Percentiles rank a stretch among this genome's conserved stretches.
Conservation (phyloP, 2,888 invertebrate genomes). For the Pocota personata region DNA sequence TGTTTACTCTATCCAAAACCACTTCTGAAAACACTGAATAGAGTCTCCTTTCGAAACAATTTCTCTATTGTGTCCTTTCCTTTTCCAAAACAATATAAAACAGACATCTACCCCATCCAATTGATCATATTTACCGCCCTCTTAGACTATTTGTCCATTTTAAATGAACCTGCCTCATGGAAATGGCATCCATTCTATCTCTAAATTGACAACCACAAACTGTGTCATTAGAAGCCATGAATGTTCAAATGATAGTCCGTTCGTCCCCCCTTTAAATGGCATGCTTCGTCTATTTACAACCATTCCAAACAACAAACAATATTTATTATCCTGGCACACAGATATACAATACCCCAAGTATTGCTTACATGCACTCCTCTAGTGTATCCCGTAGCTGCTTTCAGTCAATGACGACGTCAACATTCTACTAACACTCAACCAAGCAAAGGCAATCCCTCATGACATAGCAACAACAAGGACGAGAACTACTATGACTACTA, state of each 20-base stretch:
- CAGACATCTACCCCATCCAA: background rate
- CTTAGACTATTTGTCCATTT: slow-evolving; percentile 19
- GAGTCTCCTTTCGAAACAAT: no score
- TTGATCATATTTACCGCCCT: background rate
- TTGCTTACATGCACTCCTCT: slow-evolving; percentile 42
- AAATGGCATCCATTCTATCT: slow-evolving; percentile 45
- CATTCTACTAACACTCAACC: slow-evolving; percentile 32
- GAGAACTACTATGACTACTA: slow-evolving; percentile 37
- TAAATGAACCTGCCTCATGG: slow-evolving; percentile 25
- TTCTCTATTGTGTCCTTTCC: background rate
- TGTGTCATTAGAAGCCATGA: slow-evolving; percentile 56
- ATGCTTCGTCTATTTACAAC: slow-evolving; percentile 53
- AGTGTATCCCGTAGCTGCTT: slow-evolving; percentile 34
- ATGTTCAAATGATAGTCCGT: slow-evolving; percentile 45
- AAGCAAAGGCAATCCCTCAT: slow-evolving; percentile 39
- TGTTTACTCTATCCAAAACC: no score
- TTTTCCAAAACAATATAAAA: background rate
- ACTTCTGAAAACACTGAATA: no score
- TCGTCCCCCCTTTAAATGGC: background rate
- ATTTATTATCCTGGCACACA: slow-evolving; percentile 52
- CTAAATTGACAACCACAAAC: slow-evolving; percentile 61
- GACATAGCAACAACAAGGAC: slow-evolving; percentile 18
- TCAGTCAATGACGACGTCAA: slow-evolving; percentile 48
- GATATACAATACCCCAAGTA: slow-evolving; percentile 27
- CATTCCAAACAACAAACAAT: slow-evolving; percentile 46